Evolutionary conservation across 1,140 invertebrate species (phyloP).

Genomic region (Drosophila willistoni): DNA sequence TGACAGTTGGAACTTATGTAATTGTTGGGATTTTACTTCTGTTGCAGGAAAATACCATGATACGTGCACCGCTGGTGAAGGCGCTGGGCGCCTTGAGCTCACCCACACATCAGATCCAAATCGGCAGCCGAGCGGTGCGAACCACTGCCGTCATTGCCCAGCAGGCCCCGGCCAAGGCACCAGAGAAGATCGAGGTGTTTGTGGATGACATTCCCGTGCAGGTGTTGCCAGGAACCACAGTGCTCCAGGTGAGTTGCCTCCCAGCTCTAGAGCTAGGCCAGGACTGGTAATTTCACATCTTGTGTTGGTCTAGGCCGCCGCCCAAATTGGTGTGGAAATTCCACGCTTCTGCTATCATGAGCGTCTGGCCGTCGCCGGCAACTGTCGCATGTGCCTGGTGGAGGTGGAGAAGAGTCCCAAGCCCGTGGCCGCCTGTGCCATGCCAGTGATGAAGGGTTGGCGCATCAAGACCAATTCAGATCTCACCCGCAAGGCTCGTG

Average conservation of each 20-base stretch:
- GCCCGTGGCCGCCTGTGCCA: conserved; percentile 99
- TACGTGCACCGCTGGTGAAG: conserved; percentile 82
- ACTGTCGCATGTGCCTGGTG: conserved; percentile 99
- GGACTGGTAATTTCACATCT: not conserved
- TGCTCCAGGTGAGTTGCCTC: conserved; percentile 91
- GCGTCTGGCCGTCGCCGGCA: conserved; percentile 98
- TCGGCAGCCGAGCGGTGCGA: conserved; percentile 77
- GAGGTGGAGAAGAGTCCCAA: conserved; percentile 98
- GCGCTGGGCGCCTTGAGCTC: conserved; percentile 80
- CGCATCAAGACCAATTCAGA: conserved; percentile 99
- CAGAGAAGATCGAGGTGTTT: conserved; percentile 97
- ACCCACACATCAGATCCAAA: conserved; percentile 68
- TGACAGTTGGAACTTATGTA: conserved; percentile 68
- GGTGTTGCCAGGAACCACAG: conserved; percentile 98
- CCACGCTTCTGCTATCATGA: conserved; percentile 99
- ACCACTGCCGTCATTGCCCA: conserved; percentile 81
- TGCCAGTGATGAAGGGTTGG: conserved; percentile 99
- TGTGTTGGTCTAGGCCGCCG: conserved; percentile 89
- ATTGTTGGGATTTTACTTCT: conserved; percentile 55
- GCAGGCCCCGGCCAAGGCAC: conserved; percentile 84
- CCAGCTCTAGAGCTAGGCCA: no score
- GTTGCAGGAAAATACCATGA: conserved; percentile 78
- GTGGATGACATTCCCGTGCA: conserved; percentile 98
- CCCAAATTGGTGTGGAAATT: conserved; percentile 97
- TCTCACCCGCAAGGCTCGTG: conserved; percentile 95